Percentiles rank a stretch among this genome's conserved stretches.
These are phyloP conservation scores for Phalangium opilio DNA, from an alignment of 2,888 invertebrate genomes.

Conservation along the genomic window DNA sequence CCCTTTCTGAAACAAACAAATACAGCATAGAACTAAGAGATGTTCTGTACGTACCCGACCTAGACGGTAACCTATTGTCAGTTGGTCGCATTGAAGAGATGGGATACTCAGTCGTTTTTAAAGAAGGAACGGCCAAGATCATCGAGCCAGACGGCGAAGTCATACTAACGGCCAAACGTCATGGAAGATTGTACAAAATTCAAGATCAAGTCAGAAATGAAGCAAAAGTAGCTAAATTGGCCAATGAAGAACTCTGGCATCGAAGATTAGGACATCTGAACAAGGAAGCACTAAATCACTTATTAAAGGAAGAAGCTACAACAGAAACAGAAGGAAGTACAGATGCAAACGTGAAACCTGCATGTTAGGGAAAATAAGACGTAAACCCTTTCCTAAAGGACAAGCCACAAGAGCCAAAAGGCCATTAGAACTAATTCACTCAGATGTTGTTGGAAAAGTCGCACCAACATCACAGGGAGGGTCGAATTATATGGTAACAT, in stretches of 20 bases:
- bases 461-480: constrained; percentile 4
- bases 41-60: constrained; percentile 5
- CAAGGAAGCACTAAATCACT: not conserved
- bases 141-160: not conserved
- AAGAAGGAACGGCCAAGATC: constrained; percentile 6
- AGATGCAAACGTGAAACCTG: not conserved
- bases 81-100: constrained; percentile 3
- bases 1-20: not conserved
- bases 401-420: constrained; percentile 3
- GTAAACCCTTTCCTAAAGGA: constrained; percentile 2
- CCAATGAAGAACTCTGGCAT: constrained; percentile 2
- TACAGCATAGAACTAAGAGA: not conserved
- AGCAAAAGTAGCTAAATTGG: not conserved
- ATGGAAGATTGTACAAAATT: constrained; percentile 3
- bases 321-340: not conserved
- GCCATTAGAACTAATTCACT: constrained; percentile 3
- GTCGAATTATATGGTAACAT: constrained; percentile 1
- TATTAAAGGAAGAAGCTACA: too few relatives aligned
- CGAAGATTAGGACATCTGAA: constrained; percentile 4
- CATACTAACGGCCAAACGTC: constrained; percentile 1
- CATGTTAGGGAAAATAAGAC: constrained; percentile 4
- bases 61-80: constrained; percentile 5
- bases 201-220: constrained; percentile 1
- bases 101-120: constrained; percentile 5
- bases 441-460: constrained; percentile 7